A percentile compares a stretch with the other conserved stretches of the same genome.
phyloP scores from a whole-genome alignment of 2,888 invertebrate species.

The Yponomeuta sedellus region DNA sequence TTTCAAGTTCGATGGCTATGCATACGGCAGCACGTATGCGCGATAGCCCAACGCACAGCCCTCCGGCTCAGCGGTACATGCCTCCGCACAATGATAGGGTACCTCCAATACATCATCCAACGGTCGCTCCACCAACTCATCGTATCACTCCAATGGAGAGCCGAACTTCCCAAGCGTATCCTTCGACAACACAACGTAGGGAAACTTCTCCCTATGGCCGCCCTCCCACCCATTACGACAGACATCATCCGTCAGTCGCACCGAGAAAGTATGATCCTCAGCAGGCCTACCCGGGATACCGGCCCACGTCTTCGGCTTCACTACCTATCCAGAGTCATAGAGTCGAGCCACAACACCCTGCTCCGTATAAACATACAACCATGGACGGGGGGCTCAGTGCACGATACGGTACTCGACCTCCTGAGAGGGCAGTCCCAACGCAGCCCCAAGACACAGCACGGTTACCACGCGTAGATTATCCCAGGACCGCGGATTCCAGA shows the following conservation, averaged over 20 bases:
- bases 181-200: conserved; percentile 47
- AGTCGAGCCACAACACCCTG: conserved; percentile 50
- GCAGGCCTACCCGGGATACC: conserved; percentile 63
- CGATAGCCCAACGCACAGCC: conserved; percentile 49
- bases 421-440: conserved; percentile 49
- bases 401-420: conserved; percentile 48
- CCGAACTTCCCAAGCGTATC: conserved; percentile 47
- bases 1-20: conserved; percentile 56
- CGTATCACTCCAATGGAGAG: conserved; percentile 40
- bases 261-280: conserved; percentile 65
- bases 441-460: conserved; percentile 43
- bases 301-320: conserved; percentile 44
- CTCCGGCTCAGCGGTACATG: conserved; percentile 51
- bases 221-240: conserved; percentile 51
- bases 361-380: conserved; percentile 51
- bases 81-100: conserved; percentile 64
- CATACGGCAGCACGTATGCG: conserved; percentile 52
- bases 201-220: conserved; percentile 55
- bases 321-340: conserved; percentile 53
- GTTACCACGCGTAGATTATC: conserved; percentile 51
- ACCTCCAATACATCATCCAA: conserved; percentile 68
- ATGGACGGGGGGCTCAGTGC: conserved; percentile 42
- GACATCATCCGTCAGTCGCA: conserved; percentile 44
- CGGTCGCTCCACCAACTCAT: conserved; percentile 41
- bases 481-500: conserved; percentile 45